These are phyloP conservation scores for Oconnorella tubifera DNA, from an alignment of 2,888 invertebrate genomes.

Conservation along the genomic window DNA sequence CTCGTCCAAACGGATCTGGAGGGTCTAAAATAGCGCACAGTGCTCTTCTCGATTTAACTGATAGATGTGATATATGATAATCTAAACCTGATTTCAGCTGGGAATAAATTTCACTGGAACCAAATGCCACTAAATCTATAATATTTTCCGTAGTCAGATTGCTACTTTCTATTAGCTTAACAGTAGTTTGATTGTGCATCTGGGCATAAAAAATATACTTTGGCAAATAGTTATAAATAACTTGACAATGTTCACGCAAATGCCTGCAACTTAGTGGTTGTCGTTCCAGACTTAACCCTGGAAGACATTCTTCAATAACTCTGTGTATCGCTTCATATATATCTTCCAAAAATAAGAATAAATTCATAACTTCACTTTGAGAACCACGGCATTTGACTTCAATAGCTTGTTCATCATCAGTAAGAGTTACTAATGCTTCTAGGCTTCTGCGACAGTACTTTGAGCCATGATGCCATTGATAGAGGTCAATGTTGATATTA, in stretches of 20 bases:
- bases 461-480: conserved; percentile 71
- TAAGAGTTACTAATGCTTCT: conserved; percentile 66
- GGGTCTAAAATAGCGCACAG: conserved; percentile 59
- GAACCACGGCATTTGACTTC: conserved; percentile 70
- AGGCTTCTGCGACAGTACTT: conserved; percentile 68
- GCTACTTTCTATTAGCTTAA: conserved; percentile 48
- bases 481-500: conserved; percentile 65
- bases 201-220: conserved; percentile 56
- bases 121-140: conserved; percentile 60
- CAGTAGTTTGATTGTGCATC: too few relatives aligned
- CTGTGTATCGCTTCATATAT: conserved; percentile 65
- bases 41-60: conserved; percentile 61
- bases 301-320: conserved; percentile 66
- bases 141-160: conserved; percentile 59
- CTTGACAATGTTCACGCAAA: conserved; percentile 24
- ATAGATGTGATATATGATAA: conserved; percentile 63
- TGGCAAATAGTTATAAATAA: conserved; percentile 46
- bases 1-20: conserved; percentile 60
- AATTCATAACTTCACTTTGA: conserved; percentile 49
- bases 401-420: conserved; percentile 58
- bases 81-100: conserved; percentile 61
- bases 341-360: conserved; percentile 69
- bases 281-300: conserved; percentile 67
- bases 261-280: conserved; percentile 62
- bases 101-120: conserved; percentile 58